Percentiles rank a stretch among this genome's conserved stretches.
phyloP scores from a whole-genome alignment of 2,888 invertebrate species.

The Helobdella robusta region DNA sequence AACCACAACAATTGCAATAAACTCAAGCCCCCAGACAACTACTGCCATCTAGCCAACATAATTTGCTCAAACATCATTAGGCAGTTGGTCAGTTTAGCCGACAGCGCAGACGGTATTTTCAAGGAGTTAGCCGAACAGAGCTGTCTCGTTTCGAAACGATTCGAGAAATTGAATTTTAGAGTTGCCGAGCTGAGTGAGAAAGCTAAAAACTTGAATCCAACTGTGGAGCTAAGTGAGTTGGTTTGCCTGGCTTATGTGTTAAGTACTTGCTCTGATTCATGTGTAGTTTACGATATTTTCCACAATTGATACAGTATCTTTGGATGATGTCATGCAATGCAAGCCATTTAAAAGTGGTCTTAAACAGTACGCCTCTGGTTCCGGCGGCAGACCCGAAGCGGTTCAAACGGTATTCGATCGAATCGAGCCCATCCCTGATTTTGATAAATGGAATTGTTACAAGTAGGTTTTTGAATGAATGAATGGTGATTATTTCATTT shows the following conservation, averaged over 20 bases:
- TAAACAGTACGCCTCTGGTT: neutral
- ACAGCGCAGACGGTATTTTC: slow-evolving; percentile 1
- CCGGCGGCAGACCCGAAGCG: slow-evolving; percentile 1
- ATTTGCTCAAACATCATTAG: slow-evolving; percentile 13
- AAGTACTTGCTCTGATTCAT: no score
- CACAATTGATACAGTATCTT: no score
- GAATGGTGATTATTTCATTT: neutral
- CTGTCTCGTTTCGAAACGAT: neutral
- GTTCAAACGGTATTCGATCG: neutral
- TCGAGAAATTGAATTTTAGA: neutral
- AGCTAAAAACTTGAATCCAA: neutral
- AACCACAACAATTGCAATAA: no score
- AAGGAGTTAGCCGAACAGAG: slow-evolving; percentile 5
- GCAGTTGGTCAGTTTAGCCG: neutral
- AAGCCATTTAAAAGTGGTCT: slow-evolving; percentile 17
- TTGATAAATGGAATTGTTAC: slow-evolving; percentile 1
- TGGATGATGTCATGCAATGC: slow-evolving; percentile 11
- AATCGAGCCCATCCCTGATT: slow-evolving; percentile 9
- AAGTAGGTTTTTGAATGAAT: neutral
- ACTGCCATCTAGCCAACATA: neutral
- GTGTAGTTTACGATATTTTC: no score
- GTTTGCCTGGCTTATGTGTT: no score
- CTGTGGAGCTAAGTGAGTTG: neutral
- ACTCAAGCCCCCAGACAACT: no score
- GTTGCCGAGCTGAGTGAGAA: neutral